Evolutionary conservation across 2,113 vertebrate genomes (phyloP).

Genomic region (Anser brachyrhynchus): DNA sequence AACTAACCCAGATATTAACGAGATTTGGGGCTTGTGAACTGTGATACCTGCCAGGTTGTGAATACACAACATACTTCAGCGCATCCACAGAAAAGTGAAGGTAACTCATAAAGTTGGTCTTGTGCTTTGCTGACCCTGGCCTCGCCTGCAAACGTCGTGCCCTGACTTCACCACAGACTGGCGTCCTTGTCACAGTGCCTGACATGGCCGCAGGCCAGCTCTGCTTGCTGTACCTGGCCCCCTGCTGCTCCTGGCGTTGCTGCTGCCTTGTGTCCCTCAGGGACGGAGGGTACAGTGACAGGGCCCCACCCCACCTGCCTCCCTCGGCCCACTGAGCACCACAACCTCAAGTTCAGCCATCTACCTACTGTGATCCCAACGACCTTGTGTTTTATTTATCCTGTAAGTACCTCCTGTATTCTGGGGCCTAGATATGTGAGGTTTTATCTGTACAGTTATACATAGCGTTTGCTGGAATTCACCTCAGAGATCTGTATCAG

Average conservation of each 20-base stretch:
- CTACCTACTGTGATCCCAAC: fast-evolving
- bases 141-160: background rate
- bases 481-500: background rate
- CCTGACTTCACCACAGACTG: fast-evolving
- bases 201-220: fast-evolving
- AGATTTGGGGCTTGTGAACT: background rate
- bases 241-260: fast-evolving
- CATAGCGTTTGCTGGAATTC: background rate
- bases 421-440: background rate
- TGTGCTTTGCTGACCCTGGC: background rate
- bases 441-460: background rate
- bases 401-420: background rate
- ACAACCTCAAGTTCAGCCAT: fast-evolving
- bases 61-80: fast-evolving
- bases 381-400: fast-evolving
- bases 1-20: background rate
- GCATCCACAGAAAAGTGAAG: no score
- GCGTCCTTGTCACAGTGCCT: fast-evolving
- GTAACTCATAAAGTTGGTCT: fast-evolving
- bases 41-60: background rate
- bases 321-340: fast-evolving
- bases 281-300: background rate
- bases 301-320: background rate
- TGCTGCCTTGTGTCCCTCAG: fast-evolving
- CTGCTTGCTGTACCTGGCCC: fast-evolving